A percentile compares a stretch with the other conserved stretches of the same genome.
These are phyloP conservation scores for Uria lomvia DNA, from an alignment of 2,113 vertebrate genomes.

Conservation along the genomic window DNA sequence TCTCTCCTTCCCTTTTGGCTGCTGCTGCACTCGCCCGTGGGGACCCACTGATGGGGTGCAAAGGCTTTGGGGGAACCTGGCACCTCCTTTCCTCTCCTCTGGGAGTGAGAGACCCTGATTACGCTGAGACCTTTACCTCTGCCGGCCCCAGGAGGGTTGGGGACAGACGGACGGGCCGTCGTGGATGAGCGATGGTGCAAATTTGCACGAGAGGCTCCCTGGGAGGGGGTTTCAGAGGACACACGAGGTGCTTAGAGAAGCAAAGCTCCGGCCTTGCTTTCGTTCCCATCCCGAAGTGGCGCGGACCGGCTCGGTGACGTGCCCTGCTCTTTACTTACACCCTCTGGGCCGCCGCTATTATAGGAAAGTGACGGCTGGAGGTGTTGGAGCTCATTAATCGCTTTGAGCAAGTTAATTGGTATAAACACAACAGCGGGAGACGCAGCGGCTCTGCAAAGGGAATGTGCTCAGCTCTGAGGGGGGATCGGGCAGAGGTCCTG, in stretches of 20 bases:
- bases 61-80: not conserved
- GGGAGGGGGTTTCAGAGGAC: not conserved
- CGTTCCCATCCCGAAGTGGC: fast-evolving
- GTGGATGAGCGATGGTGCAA: not conserved
- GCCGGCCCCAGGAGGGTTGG: not conserved
- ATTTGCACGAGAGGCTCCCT: fast-evolving
- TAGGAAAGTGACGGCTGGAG: not conserved
- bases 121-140: not conserved
- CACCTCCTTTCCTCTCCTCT: not conserved
- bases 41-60: fast-evolving
- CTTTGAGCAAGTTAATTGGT: not conserved
- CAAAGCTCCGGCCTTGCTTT: not conserved
- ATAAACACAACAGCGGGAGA: not conserved
- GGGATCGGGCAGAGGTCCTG: fast-evolving
- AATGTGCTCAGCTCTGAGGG: fast-evolving
- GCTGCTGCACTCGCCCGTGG: not conserved
- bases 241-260: fast-evolving
- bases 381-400: not conserved
- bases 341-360: fast-evolving
- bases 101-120: fast-evolving
- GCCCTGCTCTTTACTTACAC: not conserved
- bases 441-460: fast-evolving
- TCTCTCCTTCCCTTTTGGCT: not conserved
- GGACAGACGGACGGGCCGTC: fast-evolving
- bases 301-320: fast-evolving